phyloP scores from a whole-genome alignment of 1,140 invertebrate species.

The Chironomus striatipennis region DNA sequence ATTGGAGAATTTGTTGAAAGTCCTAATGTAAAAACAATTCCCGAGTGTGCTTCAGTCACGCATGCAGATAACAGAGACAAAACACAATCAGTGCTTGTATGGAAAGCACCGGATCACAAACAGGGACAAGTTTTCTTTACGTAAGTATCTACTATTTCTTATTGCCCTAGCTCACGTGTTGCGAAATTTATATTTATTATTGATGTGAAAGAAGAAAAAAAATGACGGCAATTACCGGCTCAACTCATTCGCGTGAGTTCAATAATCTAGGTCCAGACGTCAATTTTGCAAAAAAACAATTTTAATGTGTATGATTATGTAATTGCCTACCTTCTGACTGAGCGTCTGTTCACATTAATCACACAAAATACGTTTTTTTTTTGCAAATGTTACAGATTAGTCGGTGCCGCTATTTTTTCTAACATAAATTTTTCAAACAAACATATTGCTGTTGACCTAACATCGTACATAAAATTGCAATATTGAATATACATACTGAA shows the following conservation, averaged over 20 bases:
- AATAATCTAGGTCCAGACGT: conserved; percentile 12
- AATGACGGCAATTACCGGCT: conserved; percentile 21
- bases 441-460: not conserved
- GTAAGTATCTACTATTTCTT: conserved; percentile 45
- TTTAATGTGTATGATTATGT: not conserved
- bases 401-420: no score
- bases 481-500: not conserved
- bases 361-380: not conserved
- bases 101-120: conserved; percentile 58
- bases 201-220: not conserved
- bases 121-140: conserved; percentile 65
- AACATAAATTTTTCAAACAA: not conserved
- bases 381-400: no score
- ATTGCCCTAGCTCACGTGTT: not conserved
- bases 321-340: not conserved
- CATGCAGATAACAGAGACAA: conserved; percentile 70
- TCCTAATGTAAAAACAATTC: conserved; percentile 60
- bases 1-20: conserved; percentile 60
- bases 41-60: conserved; percentile 69
- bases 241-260: not conserved
- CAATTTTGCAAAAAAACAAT: not conserved
- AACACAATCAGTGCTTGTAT: conserved; percentile 57
- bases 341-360: not conserved
- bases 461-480: not conserved
- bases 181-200: not conserved